A percentile compares a stretch with the other conserved stretches of the same genome.
Conservation (phyloP, 2,888 invertebrate genomes). For the Eristalis intricaria region DNA sequence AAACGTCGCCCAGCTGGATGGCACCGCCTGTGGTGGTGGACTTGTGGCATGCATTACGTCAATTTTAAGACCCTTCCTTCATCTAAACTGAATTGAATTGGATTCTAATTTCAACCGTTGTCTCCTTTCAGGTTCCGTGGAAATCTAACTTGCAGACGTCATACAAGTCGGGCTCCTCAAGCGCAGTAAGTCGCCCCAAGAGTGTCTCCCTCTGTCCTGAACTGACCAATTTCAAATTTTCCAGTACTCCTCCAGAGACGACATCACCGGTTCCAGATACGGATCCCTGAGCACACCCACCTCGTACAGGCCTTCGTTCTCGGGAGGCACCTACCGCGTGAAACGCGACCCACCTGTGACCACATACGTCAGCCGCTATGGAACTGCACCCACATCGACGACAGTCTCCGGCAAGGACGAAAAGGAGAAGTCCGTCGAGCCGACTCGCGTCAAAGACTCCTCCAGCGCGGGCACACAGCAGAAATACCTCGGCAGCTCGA, state of each 20-base stretch:
- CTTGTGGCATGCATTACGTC: not conserved
- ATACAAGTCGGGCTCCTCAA: conserved; percentile 77
- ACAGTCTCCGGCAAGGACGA: conserved; percentile 73
- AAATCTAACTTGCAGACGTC: conserved; percentile 78
- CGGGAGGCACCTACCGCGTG: conserved; percentile 80
- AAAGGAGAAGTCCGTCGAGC: conserved; percentile 73
- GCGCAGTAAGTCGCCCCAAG: conserved; percentile 75
- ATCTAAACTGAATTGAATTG: not conserved
- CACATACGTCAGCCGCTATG: conserved; percentile 79
- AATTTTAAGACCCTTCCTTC: too few species aligned
- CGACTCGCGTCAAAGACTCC: conserved; percentile 72
- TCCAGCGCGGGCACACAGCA: conserved; percentile 59
- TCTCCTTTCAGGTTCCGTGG: conserved; percentile 78
- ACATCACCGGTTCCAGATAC: conserved; percentile 76
- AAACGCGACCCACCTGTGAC: conserved; percentile 77
- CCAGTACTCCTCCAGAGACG: conserved; percentile 79
- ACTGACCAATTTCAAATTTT: conserved; percentile 6
- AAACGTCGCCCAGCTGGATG: not conserved
- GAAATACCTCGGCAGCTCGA: conserved; percentile 33
- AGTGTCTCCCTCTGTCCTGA: too few species aligned
- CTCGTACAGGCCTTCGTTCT: conserved; percentile 81
- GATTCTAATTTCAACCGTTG: not conserved
- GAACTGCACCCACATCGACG: conserved; percentile 47
- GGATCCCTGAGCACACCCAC: conserved; percentile 78
- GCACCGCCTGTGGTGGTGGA: not conserved